Percentiles rank a stretch among this genome's conserved stretches.
These are phyloP conservation scores for Drosophila subpulchrella DNA, from an alignment of 1,140 invertebrate genomes.

Conservation along the genomic window DNA sequence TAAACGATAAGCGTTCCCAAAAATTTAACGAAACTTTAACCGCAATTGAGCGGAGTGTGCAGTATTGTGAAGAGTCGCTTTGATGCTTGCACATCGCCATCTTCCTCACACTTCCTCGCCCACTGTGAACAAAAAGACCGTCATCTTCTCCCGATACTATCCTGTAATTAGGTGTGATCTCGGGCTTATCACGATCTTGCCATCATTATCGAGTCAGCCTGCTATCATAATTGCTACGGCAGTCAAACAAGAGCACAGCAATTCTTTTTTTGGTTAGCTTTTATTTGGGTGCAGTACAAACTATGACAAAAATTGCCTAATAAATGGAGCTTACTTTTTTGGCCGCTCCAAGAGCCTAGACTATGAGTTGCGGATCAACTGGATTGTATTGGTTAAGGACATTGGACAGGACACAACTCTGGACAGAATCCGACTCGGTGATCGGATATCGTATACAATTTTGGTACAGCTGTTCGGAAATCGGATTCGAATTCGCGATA, in stretches of 20 bases:
- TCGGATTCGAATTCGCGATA: conserved; percentile 5
- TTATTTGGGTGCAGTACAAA: conserved; percentile 49
- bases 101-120: too few relatives aligned
- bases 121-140: not conserved
- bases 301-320: conserved; percentile 42
- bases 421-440: conserved; percentile 6
- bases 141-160: not conserved
- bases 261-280: conserved; percentile 26
- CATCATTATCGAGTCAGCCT: not conserved
- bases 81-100: too few relatives aligned
- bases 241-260: not conserved
- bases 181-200: not conserved
- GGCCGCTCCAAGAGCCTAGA: conserved; percentile 12
- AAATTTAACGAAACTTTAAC: too few relatives aligned
- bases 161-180: not conserved
- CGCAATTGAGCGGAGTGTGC: too few relatives aligned
- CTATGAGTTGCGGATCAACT: conserved; percentile 5
- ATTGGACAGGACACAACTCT: conserved; percentile 14
- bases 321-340: conserved; percentile 32
- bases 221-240: not conserved
- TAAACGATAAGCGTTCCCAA: too few relatives aligned
- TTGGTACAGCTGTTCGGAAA: conserved; percentile 34
- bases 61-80: too few relatives aligned
- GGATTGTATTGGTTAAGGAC: conserved; percentile 7
- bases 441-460: conserved; percentile 43